Evolutionary conservation across 2,797 vertebrate genomes (phyloP), one percentile per base, ranked within the genome.

Genomic region (Tarsius wallacei): DNA sequence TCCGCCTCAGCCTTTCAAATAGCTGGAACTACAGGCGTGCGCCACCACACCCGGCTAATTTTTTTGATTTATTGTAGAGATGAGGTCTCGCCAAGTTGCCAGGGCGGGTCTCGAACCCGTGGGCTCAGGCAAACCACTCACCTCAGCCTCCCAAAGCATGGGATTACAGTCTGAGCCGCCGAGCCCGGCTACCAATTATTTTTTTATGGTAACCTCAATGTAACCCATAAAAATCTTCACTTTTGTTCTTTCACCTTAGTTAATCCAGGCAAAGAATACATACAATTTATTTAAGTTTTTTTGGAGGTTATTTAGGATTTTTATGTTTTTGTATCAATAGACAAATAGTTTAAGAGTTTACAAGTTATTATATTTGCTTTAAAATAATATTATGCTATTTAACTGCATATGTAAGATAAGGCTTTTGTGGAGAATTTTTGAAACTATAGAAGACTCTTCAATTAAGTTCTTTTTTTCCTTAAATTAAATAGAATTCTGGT

Each of bases 241-340:
- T 55, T 96, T 89, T 86, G 36, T 88, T 94, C 19, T 87, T 14
- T 85, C 16, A 68, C 57, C 80, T 88, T 74, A 59, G 21, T 92
- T 53, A 95, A 78, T 63, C 2, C 7, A 63, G 14, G 28, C 49
- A 77, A 73, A 70, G 91, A 61, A 55, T 63, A 76, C 22, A 47
- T 33, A 47, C 1, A 68, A 49, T 90, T 70, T 55, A 5, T 63
- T 71, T 51, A 93, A 47, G 55, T 17, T 42, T 77, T 83, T 93
- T 11, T 28, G 33, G 24, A 12, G 6, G 1, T 28, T 4, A 82
- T 85, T 92, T 81, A 70, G 51, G 17, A 51, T 64, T 64, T 93
- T 90, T 64, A 57, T 63, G 31, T 77, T 82, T 78, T 77, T 49
- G 2, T 68, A 49, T 91, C 28, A 89, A 28, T 63, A 42, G 68